Conservation (phyloP, 2,113 vertebrate genomes). For the Pachyramphus minor region DNA sequence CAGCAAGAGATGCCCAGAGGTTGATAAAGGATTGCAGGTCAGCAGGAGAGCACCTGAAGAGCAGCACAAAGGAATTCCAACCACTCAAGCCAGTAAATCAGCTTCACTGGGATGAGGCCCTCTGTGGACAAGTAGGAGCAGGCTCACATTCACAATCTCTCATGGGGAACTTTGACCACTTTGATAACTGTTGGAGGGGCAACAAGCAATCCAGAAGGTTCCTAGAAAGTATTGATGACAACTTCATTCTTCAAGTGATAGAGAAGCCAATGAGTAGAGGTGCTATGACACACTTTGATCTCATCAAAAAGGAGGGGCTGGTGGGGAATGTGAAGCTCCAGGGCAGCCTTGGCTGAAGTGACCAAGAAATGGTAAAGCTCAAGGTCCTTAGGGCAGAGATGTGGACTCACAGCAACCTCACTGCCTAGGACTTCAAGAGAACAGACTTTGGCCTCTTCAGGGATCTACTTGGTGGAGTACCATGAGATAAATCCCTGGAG, state of each 20-base stretch:
- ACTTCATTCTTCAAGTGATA: background rate
- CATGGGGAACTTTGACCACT: background rate
- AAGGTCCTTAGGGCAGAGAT: background rate
- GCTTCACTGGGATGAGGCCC: background rate
- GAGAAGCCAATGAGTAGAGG: too few relatives aligned
- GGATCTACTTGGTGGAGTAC: background rate
- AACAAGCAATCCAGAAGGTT: background rate
- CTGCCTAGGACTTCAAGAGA: background rate
- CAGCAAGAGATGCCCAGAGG: background rate
- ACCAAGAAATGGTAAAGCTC: background rate
- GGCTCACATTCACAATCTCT: background rate
- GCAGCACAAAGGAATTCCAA: background rate
- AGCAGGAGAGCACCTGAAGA: background rate
- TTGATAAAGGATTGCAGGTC: background rate
- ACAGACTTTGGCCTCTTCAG: background rate
- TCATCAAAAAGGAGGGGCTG: background rate
- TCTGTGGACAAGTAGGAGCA: background rate
- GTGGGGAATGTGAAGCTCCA: background rate
- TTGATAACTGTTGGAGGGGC: background rate
- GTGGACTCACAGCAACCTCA: background rate
- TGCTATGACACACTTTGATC: background rate
- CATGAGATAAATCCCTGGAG: background rate
- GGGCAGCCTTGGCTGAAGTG: background rate
- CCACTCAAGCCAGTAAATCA: background rate
- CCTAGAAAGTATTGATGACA: background rate